Evolutionary conservation across 2,113 vertebrate genomes (phyloP), one percentile per base, ranked within the genome.

Genomic region (Cromileptes altivelis): DNA sequence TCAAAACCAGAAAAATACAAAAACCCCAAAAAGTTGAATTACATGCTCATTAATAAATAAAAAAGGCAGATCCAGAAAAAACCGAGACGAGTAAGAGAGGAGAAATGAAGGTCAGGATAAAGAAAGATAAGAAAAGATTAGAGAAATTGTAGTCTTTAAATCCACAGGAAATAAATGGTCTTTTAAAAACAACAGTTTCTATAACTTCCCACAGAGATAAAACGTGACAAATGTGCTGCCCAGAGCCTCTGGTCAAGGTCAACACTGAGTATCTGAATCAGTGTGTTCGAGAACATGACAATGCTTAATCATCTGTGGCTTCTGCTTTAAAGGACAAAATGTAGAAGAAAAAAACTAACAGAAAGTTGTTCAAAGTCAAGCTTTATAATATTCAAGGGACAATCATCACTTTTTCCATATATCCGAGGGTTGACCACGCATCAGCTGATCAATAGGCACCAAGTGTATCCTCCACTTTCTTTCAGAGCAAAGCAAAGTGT

Each of bases 211-310:
- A 65, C 37, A 61, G 52, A 12, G 60, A 62, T 70, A 62, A 68
- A 42, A 84, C 55, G 2, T 19, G 55, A 76, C n/a, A 2, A 75
- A 63, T 67, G 58, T 47, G 18, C 25, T 33, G 30, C n/a, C 47
- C 5, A n/a, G 60, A 84, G 30, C 21, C 21, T 85, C n/a, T 42
- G 76, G 76, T 72, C 61, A 72, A 56, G 60, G 65, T 49, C 71
- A 69, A 49, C 9, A 8, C 15, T n/a, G 23, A 74, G 42, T 40
- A 40, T 40, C 55, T 45, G 55, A 70, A 33, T 73, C 8, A 50
- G 52, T 71, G 12, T 30, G 47, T 69, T 77, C 73, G 5, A 67
- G 8, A 76, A 50, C 2, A 42, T 5, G 2, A 4, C 13, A 13
- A 19, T 30, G n/a, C 13, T 30, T 72, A 68, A 55, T 45, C 19